Conservation (phyloP, 1,140 invertebrate genomes). For the Geopemphigus sp. region DNA sequence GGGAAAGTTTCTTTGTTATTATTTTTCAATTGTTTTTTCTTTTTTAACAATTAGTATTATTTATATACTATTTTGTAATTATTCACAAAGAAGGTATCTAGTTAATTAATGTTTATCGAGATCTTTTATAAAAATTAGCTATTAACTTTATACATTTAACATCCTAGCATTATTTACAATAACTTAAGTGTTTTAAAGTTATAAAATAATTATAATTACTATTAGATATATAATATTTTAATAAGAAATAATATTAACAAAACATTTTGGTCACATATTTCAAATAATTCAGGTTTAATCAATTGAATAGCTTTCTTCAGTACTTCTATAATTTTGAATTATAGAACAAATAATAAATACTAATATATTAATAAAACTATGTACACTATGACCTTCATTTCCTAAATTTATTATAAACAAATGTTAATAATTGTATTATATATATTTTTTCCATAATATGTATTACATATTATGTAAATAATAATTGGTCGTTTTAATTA, state of each 20-base stretch:
- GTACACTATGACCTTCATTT: background rate
- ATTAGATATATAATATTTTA: too few relatives aligned
- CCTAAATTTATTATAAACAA: background rate
- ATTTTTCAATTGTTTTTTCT: background rate
- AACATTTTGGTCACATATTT: too few relatives aligned
- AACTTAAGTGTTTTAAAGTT: too few relatives aligned
- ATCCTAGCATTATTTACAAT: background rate
- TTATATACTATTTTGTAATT: background rate
- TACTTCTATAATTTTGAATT: background rate
- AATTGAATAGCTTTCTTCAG: background rate
- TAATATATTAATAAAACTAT: background rate
- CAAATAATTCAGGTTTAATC: background rate
- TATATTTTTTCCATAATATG: background rate
- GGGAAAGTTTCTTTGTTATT: constrained; percentile 13
- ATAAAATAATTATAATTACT: too few relatives aligned
- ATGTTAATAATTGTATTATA: background rate
- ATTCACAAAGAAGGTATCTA: too few relatives aligned
- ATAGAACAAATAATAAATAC: background rate
- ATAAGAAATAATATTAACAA: too few relatives aligned
- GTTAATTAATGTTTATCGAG: background rate
- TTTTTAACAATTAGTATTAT: background rate
- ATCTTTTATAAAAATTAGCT: background rate
- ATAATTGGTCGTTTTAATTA: constrained; percentile 8
- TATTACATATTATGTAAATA: background rate
- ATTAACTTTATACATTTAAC: background rate